Base-by-base conservation (phyloP, 1,140 invertebrate genomes). In the Diorhabda carinulata region DNA sequence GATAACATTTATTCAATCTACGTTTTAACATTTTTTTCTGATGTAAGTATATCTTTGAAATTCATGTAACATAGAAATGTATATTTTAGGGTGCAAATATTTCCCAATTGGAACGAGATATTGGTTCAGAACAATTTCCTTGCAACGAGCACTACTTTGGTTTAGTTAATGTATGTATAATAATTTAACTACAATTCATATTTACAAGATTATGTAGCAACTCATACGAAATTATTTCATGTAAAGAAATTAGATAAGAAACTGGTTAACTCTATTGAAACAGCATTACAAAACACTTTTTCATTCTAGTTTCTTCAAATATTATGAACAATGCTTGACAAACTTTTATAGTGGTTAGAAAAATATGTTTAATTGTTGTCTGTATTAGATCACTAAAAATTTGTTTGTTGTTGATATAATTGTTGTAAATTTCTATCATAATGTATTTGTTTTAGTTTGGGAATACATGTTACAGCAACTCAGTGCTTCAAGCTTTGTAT, bases 391-490 rank as follows among this genome's bases (percentile, higher is more conserved):
- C 25, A 57, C 9, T n/a, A 4, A 5, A 9, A 9, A 57, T 7
- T 57, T 57, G 7, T 25, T 57, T 57, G 4, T 57, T 3, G 2
- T 57, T 47, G 42, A 66, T 43, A 25, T 42, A 41, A 63, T 63
- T 10, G 25, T 63, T 10, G 25, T 25, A 25, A 25, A 25, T 25
- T 25, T 25, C 25, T 25, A 25, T 25, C 25, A 25, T 25, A 25
- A 70, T 61, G 65, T 77, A 70, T 73, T 77, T 72, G 79, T 90
- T 91, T 76, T 84, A 98, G 96, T 99, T 99, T 89, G 98, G 98
- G 66, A 99, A 99, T 84, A 99, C 98, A 6, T 99, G 98, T 84
- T 99, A 99, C 80, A 98, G 96, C 81, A 99, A 99, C 84, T 99
- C 97, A 57, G 98, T 99, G 66, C 86, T 99, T 66, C 98, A 99